A percentile compares a stretch with the other conserved stretches of the same genome.
These are phyloP conservation scores for Amphiprion clarkii DNA, from an alignment of 2,797 vertebrate genomes.

Conservation along the genomic window DNA sequence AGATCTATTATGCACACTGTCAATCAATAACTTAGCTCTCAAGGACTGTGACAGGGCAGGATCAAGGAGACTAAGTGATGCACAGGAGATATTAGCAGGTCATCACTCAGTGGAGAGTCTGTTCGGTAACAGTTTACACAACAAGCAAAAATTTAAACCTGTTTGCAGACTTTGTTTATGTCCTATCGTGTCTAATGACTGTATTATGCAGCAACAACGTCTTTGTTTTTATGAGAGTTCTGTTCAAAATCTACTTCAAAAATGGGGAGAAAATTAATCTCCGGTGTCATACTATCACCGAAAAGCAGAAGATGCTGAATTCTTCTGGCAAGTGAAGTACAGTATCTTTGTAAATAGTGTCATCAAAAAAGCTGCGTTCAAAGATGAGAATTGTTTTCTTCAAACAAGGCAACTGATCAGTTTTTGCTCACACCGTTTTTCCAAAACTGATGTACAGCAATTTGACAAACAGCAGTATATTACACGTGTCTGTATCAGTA, in stretches of 20 bases:
- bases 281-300: not conserved
- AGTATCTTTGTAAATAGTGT: constrained; percentile 13
- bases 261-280: not conserved
- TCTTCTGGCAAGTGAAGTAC: constrained; percentile 1
- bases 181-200: not conserved
- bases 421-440: constrained; percentile 5
- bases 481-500: not conserved
- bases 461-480: constrained; percentile 15
- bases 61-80: constrained; percentile 53
- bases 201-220: not conserved
- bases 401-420: constrained; percentile 11
- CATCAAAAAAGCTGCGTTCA: constrained; percentile 16
- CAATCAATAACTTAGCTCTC: constrained; percentile 53
- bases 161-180: constrained; percentile 11
- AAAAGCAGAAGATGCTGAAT: constrained; percentile 9
- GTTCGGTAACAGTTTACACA: not conserved
- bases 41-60: constrained; percentile 30
- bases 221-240: not conserved
- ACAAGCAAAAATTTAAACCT: constrained; percentile 1
- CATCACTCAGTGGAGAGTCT: constrained; percentile 21
- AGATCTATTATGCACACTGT: constrained; percentile 57
- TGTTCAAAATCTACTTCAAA: not conserved
- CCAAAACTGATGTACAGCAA: constrained; percentile 8
- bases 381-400: not conserved
- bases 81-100: constrained; percentile 11